Evolutionary conservation across 2,888 invertebrate species (phyloP).

Genomic region (Girardia tigrina): DNA sequence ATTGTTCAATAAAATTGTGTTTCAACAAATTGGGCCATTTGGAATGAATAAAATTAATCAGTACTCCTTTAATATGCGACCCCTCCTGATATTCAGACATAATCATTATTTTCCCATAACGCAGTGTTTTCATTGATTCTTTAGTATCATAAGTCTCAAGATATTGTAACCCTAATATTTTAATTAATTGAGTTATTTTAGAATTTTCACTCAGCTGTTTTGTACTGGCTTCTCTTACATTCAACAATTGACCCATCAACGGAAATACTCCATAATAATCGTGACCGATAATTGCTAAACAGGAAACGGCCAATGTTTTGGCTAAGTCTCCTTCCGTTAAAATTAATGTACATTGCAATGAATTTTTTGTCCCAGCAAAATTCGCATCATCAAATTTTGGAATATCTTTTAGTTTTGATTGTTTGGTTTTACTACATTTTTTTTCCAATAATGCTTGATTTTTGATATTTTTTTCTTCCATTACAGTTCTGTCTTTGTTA

Average conservation of each 20-base stretch:
- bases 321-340: constrained; percentile 99
- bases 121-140: constrained; percentile 62
- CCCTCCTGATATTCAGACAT: constrained; percentile 98
- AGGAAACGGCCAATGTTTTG: constrained; percentile 87
- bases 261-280: constrained; percentile 94
- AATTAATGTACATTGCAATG: constrained; percentile 75
- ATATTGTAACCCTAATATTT: constrained; percentile 87
- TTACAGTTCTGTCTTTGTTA: constrained; percentile 60
- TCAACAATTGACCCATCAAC: constrained; percentile 79
- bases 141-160: constrained; percentile 62
- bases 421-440: constrained; percentile 63
- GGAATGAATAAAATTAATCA: constrained; percentile 94
- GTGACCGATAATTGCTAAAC: constrained; percentile 72
- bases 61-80: constrained; percentile 90
- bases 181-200: constrained; percentile 86
- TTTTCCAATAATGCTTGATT: constrained; percentile 74
- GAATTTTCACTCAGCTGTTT: constrained; percentile 82
- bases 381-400: constrained; percentile 96
- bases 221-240: constrained; percentile 87
- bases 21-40: constrained; percentile 88
- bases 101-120: constrained; percentile 66
- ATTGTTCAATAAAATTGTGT: constrained; percentile 70
- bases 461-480: constrained; percentile 75
- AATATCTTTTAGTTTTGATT: constrained; percentile 69
- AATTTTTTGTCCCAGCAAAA: constrained; percentile 74